Conservation (phyloP, 92 coral and sea anemone genomes). For the Ricordea florida region DNA sequence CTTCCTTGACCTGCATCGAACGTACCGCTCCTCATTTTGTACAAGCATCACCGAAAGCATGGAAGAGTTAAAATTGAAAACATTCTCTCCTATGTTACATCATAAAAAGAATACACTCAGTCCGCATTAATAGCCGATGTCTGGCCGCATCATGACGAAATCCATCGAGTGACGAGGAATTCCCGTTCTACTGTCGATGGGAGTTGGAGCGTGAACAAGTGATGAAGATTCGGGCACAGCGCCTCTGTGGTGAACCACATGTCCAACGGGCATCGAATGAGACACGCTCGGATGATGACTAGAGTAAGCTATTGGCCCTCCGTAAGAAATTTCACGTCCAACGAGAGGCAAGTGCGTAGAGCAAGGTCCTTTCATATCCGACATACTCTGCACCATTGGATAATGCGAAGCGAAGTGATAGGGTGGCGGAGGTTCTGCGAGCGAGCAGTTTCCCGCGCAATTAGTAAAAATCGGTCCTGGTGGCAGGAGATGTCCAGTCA, state of each 20-base stretch:
- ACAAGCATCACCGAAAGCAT: no score
- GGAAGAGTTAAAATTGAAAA: background rate
- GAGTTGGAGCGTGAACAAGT: slow-evolving; percentile 72
- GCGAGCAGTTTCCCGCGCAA: slow-evolving; percentile 73
- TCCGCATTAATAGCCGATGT: slow-evolving; percentile 56
- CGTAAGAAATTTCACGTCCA: slow-evolving; percentile 69
- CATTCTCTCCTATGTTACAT: background rate
- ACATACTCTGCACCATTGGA: slow-evolving; percentile 49
- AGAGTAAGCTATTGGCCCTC: slow-evolving; percentile 72
- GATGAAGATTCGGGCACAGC: slow-evolving; percentile 66
- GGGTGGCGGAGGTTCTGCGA: slow-evolving; percentile 84
- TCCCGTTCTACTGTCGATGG: slow-evolving; percentile 84
- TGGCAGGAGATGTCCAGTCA: slow-evolving; percentile 75
- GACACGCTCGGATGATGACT: slow-evolving; percentile 72
- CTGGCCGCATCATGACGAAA: slow-evolving; percentile 78
- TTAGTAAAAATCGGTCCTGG: slow-evolving; percentile 69
- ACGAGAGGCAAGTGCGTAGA: slow-evolving; percentile 66
- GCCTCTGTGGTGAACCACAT: slow-evolving; percentile 81
- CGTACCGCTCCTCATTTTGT: no score
- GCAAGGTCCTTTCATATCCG: slow-evolving; percentile 75
- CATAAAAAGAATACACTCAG: background rate
- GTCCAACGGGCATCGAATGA: slow-evolving; percentile 70
- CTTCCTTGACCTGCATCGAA: no score
- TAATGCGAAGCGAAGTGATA: slow-evolving; percentile 81
- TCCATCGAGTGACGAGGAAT: slow-evolving; percentile 75